Base-by-base conservation (phyloP, 2,113 vertebrate genomes). In the Crotalus horridus region DNA sequence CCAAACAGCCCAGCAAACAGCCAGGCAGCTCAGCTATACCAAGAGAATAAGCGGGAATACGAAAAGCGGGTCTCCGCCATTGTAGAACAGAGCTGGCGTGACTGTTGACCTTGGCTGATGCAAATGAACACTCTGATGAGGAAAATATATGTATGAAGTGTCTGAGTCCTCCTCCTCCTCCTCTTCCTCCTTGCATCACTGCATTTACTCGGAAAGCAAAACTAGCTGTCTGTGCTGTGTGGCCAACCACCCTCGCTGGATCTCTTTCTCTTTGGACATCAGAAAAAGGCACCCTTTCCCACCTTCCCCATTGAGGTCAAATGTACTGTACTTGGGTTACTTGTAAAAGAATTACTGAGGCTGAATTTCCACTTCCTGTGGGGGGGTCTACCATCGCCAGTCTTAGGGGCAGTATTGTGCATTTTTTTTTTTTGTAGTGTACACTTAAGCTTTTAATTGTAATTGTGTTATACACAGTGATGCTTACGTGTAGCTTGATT, bases 61-160 rank as follows among this genome's bases (percentile, higher is more conserved):
- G 99, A 99, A 97, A 99, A 99, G 97, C 98, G 99, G 94, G 99
- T 99, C 95, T 99, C 99, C 96, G 99, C 99, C 96, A 99, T 99
- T 96, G 99, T 99, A 97, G 99, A 99, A 99, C 99, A 99, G 98
- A 99, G 99, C 97, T 99, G 99, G 99, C 98, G 98, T 95, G 99
- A 99, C 96, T 99, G 99, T 99, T 99, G 99, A 99, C 99, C 98
- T 94, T 89, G 95, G 96, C 95, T 96, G 92, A 96, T 97, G 97
- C 95, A 96, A 97, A 98, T 97, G 98, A 98, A 98, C 98, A 98
- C 97, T 98, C 97, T 98, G 97, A 95, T 97, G 98, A 97, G 96
- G 97, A 97, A 97, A 96, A 97, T 97, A 98, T 96, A 97, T 96
- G 97, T 98, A 97, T 97, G 96, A 98, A 98, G 97, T 97, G 97